Evolutionary conservation across 1,140 invertebrate genomes (phyloP).

Genomic region (Lysiphlebus fabarum): DNA sequence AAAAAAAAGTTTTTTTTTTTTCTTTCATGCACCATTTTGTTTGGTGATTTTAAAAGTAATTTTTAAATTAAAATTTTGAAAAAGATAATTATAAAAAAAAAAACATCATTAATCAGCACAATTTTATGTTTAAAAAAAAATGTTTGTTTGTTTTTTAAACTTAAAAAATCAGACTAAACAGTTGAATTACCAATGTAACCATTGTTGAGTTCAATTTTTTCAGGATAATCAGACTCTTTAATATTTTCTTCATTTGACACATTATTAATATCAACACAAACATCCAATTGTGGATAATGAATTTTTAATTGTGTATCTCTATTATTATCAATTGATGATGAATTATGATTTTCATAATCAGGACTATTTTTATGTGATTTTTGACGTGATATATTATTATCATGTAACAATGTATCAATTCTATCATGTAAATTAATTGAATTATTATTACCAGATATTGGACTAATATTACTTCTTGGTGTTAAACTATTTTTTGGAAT

Average conservation of each 20-base stretch:
- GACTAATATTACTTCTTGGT: conserved; percentile 39
- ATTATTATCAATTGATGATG: conserved; percentile 31
- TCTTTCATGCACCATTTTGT: too few species aligned
- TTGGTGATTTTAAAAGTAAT: too few species aligned
- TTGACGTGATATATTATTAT: conserved; percentile 14
- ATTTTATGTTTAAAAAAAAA: neutral
- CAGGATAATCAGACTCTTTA: conserved; percentile 32
- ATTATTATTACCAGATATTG: conserved; percentile 35
- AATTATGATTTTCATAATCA: conserved; percentile 48
- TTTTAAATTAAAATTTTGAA: too few species aligned
- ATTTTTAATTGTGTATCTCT: conserved; percentile 30
- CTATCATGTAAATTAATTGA: conserved; percentile 36
- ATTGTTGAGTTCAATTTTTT: conserved; percentile 47
- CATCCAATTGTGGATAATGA: conserved; percentile 35
- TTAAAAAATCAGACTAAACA: conserved; percentile 39
- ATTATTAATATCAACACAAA: conserved; percentile 31
- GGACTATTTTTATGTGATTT: conserved; percentile 28
- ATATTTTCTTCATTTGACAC: conserved; percentile 31
- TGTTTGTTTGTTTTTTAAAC: neutral
- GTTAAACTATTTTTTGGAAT: conserved; percentile 35
- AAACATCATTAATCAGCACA: neutral
- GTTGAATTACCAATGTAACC: conserved; percentile 49
- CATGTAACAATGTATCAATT: conserved; percentile 6
- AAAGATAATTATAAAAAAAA: too few species aligned
- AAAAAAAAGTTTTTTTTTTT: too few species aligned